Percentiles rank a stretch among this genome's conserved stretches.
Conservation (phyloP, 2,113 vertebrate genomes). For the Oophaga pumilio region DNA sequence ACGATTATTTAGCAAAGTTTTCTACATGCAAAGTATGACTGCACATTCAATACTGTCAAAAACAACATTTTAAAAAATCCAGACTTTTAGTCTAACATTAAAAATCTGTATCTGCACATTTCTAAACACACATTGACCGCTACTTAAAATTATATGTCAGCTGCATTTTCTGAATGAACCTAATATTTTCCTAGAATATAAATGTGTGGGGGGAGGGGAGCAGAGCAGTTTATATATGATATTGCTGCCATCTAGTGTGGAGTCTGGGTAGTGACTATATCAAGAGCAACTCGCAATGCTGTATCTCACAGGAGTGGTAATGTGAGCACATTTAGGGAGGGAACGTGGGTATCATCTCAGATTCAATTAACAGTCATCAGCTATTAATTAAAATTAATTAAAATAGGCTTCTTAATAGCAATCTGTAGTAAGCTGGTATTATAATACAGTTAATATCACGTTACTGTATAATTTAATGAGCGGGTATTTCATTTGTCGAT, state of each 20-base stretch:
- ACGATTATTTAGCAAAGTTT: not conserved
- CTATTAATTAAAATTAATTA: slow-evolving; percentile 44
- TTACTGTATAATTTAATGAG: not conserved
- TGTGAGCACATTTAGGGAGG: slow-evolving; percentile 4
- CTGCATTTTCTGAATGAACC: slow-evolving; percentile 45
- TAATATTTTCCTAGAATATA: slow-evolving; percentile 37
- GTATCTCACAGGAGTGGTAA: not conserved
- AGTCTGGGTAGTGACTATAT: slow-evolving; percentile 29
- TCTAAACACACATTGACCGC: slow-evolving; percentile 7
- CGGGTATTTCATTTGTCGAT: not conserved
- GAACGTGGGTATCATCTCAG: slow-evolving; percentile 13
- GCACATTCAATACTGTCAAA: not conserved
- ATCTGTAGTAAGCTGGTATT: not conserved
- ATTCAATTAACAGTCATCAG: slow-evolving; percentile 46
- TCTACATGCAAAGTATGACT: not conserved
- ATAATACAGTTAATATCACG: slow-evolving; percentile 11
- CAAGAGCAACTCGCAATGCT: not conserved
- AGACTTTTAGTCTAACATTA: not conserved
- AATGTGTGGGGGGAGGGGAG: slow-evolving; percentile 33
- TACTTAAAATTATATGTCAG: slow-evolving; percentile 22
- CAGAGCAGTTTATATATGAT: slow-evolving; percentile 4
- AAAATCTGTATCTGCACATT: slow-evolving; percentile 10
- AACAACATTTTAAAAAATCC: slow-evolving; percentile 1
- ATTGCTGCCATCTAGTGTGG: slow-evolving; percentile 53
- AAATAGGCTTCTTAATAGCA: slow-evolving; percentile 18